Base-by-base conservation (phyloP, 2,888 invertebrate species). In the Thymelicus acteon region DNA sequence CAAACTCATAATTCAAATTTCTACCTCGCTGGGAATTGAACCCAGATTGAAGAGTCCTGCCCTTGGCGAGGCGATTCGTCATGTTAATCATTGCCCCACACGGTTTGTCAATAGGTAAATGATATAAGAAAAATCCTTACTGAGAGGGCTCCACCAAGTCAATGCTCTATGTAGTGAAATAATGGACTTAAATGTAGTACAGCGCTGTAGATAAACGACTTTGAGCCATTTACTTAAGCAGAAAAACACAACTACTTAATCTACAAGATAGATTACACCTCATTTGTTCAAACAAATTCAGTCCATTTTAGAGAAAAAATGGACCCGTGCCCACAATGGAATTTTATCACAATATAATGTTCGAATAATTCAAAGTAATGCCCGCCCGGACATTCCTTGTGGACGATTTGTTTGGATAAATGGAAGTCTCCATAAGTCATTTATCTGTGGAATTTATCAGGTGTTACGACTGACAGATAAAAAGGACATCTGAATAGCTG, bases 391-490 rank as follows among this genome's bases (percentile, higher is more conserved):
- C 40, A 15, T 15, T 60, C 3, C 15, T 60, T 31, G 13, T 39
- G 13, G 39, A 15, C 39, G 58, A 60, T 60, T 60, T 60, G 39
- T 39, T 39, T 60, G 39, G 58, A n/a, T 13, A 15, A 60, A 60
- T 60, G 40, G 60, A 60, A 40, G 5, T 60, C 40, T 39, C 60
- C 40, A 40, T 60, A 60, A 40, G n/a, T 60, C 60, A 60, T 60
- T 15, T 40, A 15, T 15, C 60, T 31, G 31, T 10, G 12, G 31
- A 31, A 57, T 57, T 57, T 31, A 13, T 57, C 57, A 57, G 57
- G 8, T 44, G 44, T 37, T 57, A 31, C 57, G 8, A 6, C 19
- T 60, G 58, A 39, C 58, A 8, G 60, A 15, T 40, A n/a, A 60
- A 60, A 40, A 15, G 24, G 15, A 6, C 39, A 40, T 40, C 15